Base-by-base conservation (phyloP, 1,140 invertebrate species). In the Drosophila tani region DNA sequence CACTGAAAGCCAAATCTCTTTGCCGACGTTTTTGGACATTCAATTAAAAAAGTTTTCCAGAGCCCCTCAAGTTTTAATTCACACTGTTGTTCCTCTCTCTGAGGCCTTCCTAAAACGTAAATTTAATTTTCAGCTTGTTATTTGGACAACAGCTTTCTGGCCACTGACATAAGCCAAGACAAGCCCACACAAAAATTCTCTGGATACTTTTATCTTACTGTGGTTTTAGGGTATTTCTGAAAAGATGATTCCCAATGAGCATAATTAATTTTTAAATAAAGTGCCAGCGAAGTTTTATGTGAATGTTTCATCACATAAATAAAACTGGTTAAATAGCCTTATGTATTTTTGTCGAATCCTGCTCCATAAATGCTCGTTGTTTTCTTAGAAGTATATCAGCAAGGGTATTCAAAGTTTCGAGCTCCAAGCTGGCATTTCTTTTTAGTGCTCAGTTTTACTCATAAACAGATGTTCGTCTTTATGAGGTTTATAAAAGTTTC, bases 11-110 rank as follows among this genome's bases (percentile, higher is more conserved):
- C 15, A 51, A 60, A 51, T 12, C 29, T 43, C 29, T 32, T 17
- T 24, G 21, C n/a, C 17, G 11, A 29, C 14, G 7, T 32, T 67
- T 67, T 68, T 24, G 24, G 62, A 40, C 27, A 40, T 50, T 60
- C 53, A 45, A 60, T 74, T 71, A 71, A 21, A 49, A 74, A 74
- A 74, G 68, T 74, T 74, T 59, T 11, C 8, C 14, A 8, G 27
- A 19, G 24, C 7, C 17, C 9, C 15, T 24, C 3, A 50, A 73
- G 50, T 50, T 71, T 63, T 53, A 62, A 43, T 51, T 62, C 58
- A 19, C 49, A 41, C 41, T 49, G 56, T 49, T 40, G 19, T 35
- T 41, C 35, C n/a, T n/a, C 27, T 32, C n/a, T 32, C 6, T 24
- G 27, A 9, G 45, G 27, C 9, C 24, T 19, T 35, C 27, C 32